phyloP scores from a whole-genome alignment of 1,140 invertebrate species.

The Phthorimaea operculella region DNA sequence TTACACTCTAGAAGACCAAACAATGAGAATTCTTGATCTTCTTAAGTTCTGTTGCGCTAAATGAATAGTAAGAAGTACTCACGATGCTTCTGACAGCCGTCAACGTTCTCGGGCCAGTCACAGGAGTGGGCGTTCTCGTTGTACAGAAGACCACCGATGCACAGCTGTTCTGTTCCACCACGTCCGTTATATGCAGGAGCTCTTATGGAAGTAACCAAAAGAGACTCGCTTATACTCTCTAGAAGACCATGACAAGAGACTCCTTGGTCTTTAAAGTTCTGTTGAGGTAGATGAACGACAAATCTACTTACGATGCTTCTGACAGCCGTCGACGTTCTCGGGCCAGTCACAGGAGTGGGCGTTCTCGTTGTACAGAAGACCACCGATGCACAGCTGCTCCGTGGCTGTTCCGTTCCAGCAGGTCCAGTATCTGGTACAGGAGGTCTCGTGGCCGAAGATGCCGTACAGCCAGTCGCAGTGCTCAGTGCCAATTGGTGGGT shows the following conservation, averaged over 20 bases:
- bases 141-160: too few relatives aligned
- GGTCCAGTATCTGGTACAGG: conserved; percentile 93
- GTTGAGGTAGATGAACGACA: too few relatives aligned
- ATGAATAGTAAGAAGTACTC: conserved; percentile 53
- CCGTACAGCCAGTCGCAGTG: conserved; percentile 95
- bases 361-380: conserved; percentile 89
- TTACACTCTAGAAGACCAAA: too few relatives aligned
- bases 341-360: conserved; percentile 94
- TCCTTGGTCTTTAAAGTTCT: too few relatives aligned
- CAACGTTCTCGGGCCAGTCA: conserved; percentile 94
- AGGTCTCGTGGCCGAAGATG: conserved; percentile 93
- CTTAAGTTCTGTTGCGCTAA: too few relatives aligned
- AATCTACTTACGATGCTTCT: too few relatives aligned
- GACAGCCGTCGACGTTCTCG: conserved; percentile 83
- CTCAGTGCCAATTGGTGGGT: conserved; percentile 84
- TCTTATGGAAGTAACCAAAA: too few relatives aligned
- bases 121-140: conserved; percentile 91
- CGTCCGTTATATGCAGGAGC: too few relatives aligned
- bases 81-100: conserved; percentile 94
- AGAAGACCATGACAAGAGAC: too few relatives aligned
- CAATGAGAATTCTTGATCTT: conserved; percentile 4
- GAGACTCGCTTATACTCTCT: too few relatives aligned
- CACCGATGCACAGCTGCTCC: conserved; percentile 93
- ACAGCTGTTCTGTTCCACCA: too few relatives aligned
- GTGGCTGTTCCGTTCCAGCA: conserved; percentile 95